A percentile compares a stretch with the other conserved stretches of the same genome.
Conservation (phyloP, 2,888 invertebrate genomes). For the Mycogona germanica region DNA sequence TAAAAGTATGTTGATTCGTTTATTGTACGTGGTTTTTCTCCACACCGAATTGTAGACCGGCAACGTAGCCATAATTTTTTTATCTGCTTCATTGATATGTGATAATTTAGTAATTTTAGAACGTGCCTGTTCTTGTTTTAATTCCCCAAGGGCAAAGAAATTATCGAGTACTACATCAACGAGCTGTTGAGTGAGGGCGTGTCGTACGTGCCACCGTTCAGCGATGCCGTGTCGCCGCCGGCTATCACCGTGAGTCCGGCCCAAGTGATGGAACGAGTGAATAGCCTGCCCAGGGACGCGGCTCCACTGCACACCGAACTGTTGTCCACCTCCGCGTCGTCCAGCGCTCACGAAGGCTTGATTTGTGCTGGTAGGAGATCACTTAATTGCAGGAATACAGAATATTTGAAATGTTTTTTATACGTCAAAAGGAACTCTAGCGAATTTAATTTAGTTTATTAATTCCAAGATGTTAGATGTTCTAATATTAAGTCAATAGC, state of each 20-base stretch:
- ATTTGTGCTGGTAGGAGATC: not conserved
- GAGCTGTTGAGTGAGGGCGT: conserved; percentile 64
- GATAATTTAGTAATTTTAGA: not conserved
- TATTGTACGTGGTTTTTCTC: no score
- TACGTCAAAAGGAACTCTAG: no score
- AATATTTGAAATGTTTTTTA: not conserved
- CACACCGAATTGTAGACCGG: not conserved
- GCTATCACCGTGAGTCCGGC: conserved; percentile 11
- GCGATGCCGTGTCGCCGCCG: conserved; percentile 19
- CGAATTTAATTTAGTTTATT: no score
- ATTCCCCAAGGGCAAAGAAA: conserved; percentile 66
- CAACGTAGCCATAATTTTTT: not conserved
- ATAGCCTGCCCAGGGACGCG: not conserved
- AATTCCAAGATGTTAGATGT: no score
- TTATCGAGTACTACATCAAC: conserved; percentile 77
- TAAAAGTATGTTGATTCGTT: not conserved
- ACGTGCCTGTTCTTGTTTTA: not conserved
- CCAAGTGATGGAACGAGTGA: not conserved
- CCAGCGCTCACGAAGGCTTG: not conserved
- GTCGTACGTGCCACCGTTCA: conserved; percentile 51
- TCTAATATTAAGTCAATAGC: no score
- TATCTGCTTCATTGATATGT: not conserved
- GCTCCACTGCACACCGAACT: not conserved
- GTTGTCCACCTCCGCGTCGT: not conserved
- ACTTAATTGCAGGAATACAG: not conserved